Conservation (phyloP, 2,113 vertebrate genomes). For the Smithornis capensis region DNA sequence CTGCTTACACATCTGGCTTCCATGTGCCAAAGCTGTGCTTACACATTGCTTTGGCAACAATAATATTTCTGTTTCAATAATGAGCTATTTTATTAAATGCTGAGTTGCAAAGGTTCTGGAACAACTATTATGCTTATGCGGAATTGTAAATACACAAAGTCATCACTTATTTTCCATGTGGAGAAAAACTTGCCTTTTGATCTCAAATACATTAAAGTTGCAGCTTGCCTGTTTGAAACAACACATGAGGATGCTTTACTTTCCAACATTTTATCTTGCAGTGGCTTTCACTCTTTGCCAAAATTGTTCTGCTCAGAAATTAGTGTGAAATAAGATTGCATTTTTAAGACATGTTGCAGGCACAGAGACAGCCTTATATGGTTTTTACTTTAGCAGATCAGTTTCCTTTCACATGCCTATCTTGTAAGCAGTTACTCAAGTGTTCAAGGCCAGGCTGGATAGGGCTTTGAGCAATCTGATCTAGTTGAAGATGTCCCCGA, state of each 20-base stretch:
- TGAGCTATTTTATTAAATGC: slow-evolving; percentile 21
- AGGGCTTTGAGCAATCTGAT: neutral
- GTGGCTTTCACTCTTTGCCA: neutral
- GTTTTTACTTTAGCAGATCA: neutral
- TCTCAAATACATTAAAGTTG: slow-evolving; percentile 21
- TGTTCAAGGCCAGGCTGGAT: neutral
- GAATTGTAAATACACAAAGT: neutral
- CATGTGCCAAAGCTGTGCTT: neutral
- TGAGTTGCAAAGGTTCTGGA: slow-evolving; percentile 11
- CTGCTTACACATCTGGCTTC: neutral
- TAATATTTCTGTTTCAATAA: neutral
- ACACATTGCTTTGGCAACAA: neutral
- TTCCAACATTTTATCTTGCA: neutral
- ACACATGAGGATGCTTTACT: neutral
- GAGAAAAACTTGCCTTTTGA: slow-evolving; percentile 32
- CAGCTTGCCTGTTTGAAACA: slow-evolving; percentile 10
- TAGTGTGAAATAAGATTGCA: neutral
- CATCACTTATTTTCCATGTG: neutral
- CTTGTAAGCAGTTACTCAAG: neutral
- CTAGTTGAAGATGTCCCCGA: neutral
- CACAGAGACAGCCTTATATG: neutral
- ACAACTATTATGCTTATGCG: neutral
- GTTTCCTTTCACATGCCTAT: neutral
- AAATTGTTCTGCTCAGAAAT: neutral
- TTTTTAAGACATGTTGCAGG: neutral